Evolutionary conservation across 2,797 vertebrate species (phyloP).

Genomic region (Tiaroga cobitis): DNA sequence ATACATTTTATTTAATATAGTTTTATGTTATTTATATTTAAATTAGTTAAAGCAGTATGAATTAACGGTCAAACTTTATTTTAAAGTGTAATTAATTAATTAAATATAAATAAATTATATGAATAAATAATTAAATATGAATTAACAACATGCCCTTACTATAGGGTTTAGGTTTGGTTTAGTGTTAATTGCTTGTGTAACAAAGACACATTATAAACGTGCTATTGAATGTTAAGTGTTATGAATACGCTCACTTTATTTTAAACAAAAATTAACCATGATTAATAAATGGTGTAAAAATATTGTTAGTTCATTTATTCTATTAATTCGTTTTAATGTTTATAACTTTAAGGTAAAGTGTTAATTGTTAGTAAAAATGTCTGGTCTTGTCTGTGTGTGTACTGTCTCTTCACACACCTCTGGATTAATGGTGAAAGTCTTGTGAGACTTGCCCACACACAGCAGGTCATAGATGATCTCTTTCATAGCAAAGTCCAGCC

Average conservation of each 20-base stretch:
- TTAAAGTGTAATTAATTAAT: background rate
- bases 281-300: background rate
- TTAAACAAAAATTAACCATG: background rate
- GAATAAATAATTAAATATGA: background rate
- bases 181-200: background rate
- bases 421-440: conserved; percentile 98
- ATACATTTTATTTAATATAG: background rate
- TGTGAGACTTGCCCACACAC: conserved; percentile 97
- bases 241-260: no score
- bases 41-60: background rate
- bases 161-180: background rate
- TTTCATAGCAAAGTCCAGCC: conserved; percentile 99
- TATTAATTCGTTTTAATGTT: background rate
- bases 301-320: background rate
- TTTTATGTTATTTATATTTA: background rate
- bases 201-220: background rate
- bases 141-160: background rate
- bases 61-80: background rate
- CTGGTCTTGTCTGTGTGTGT: background rate
- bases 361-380: background rate
- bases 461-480: conserved; percentile 99
- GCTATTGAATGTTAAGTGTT: no score
- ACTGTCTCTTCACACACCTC: conserved; percentile 80
- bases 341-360: background rate
- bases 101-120: background rate